phyloP scores from a whole-genome alignment of 2,888 invertebrate species.

The Drosophila meridionalis region DNA sequence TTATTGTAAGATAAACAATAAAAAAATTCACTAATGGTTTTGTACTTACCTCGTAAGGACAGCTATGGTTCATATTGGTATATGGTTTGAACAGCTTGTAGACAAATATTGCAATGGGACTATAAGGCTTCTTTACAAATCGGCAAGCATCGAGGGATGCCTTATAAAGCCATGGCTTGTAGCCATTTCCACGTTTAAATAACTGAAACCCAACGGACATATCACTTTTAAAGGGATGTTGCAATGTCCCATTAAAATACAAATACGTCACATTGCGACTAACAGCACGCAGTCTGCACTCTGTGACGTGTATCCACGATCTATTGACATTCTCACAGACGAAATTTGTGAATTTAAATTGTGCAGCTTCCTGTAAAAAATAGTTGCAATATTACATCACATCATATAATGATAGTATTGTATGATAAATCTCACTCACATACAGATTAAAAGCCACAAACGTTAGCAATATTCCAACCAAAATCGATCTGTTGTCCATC shows the following conservation, averaged over 20 bases:
- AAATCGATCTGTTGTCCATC: not conserved
- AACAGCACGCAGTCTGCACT: constrained; percentile 30
- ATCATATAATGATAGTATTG: not conserved
- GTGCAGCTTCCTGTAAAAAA: constrained; percentile 1
- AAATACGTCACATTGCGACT: constrained; percentile 17
- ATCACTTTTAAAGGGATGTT: too few species aligned
- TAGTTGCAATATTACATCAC: not conserved
- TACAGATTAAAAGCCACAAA: not conserved
- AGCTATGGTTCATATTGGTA: constrained; percentile 26
- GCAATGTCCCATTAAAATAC: constrained; percentile 12
- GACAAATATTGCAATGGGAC: constrained; percentile 10
- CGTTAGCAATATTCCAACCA: not conserved
- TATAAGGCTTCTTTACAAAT: constrained; percentile 11
- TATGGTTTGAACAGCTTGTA: not conserved
- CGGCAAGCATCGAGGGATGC: constrained; percentile 10
- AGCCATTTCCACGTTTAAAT: constrained; percentile 30
- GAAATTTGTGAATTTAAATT: constrained; percentile 32
- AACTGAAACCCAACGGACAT: too few species aligned
- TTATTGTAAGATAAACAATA: not conserved
- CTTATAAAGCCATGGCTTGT: constrained; percentile 40
- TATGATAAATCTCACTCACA: not conserved
- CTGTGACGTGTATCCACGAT: constrained; percentile 6
- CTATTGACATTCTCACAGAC: constrained; percentile 10
- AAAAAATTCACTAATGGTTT: too few species aligned
- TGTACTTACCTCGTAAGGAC: constrained; percentile 33